Conservation (phyloP, 2,113 vertebrate genomes). For the Chroicocephalus ridibundus region DNA sequence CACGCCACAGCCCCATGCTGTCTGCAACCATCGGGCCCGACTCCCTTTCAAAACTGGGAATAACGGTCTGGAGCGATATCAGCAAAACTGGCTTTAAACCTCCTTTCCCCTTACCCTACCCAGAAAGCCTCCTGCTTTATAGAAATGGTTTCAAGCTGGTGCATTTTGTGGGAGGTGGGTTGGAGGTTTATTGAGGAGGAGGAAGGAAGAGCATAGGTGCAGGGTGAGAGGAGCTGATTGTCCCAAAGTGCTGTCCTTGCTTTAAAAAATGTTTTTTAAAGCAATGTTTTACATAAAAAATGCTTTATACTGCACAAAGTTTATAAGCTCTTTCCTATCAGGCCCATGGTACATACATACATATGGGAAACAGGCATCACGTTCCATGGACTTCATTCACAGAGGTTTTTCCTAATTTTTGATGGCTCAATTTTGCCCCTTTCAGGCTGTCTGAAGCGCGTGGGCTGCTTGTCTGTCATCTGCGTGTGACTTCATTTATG, state of each 20-base stretch:
- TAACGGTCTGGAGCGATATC: neutral
- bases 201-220: rapidly evolving
- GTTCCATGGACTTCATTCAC: neutral
- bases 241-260: neutral
- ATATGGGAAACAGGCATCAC: rapidly evolving
- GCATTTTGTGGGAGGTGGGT: neutral
- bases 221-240: neutral
- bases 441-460: neutral
- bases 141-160: neutral
- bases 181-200: neutral
- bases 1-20: neutral
- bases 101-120: neutral
- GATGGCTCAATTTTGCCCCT: conserved; percentile 24
- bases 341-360: rapidly evolving
- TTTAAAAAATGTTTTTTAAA: neutral
- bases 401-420: neutral
- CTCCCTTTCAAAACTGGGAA: neutral
- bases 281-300: neutral
- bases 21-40: neutral
- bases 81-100: neutral
- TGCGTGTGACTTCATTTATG: neutral
- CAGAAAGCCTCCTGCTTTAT: neutral
- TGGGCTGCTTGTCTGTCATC: neutral
- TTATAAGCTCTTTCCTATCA: neutral
- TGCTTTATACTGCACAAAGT: neutral